phyloP scores from a whole-genome alignment of 2,888 invertebrate species.

The Dryobotodes eremita region DNA sequence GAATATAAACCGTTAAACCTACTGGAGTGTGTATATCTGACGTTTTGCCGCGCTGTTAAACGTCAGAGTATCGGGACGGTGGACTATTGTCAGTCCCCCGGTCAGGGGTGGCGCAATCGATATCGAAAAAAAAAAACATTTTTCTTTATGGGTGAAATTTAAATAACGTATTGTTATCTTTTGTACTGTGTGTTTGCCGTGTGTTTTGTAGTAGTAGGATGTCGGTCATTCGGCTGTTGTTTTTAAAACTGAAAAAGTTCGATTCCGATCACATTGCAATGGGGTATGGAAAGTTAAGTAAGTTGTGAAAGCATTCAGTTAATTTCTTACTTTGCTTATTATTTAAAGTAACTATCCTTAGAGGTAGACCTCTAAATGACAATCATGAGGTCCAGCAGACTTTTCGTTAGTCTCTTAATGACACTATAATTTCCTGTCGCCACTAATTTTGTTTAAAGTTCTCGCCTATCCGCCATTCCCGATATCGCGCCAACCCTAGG shows the following conservation, averaged over 20 bases:
- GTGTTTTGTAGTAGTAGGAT: background rate
- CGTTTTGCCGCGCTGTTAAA: slow-evolving; percentile 69
- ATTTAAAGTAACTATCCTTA: background rate
- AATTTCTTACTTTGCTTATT: background rate
- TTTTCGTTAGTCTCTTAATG: background rate
- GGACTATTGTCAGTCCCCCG: slow-evolving; percentile 62
- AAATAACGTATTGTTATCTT: background rate
- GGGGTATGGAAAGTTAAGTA: background rate
- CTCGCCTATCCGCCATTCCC: background rate
- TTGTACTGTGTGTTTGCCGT: background rate
- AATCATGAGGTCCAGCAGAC: background rate
- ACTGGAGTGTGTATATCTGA: slow-evolving; percentile 68
- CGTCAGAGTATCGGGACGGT: slow-evolving; percentile 65
- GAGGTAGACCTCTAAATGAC: background rate
- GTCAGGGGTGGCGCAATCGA: slow-evolving; percentile 37
- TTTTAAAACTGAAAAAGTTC: no score
- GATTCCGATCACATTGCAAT: no score
- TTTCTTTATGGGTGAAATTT: background rate
- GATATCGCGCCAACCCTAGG: slow-evolving; percentile 50
- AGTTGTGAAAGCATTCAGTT: background rate
- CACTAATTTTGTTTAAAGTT: slow-evolving; percentile 45
- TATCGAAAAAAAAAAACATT: background rate
- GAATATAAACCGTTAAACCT: slow-evolving; percentile 65
- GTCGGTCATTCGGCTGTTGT: background rate
- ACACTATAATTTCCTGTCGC: slow-evolving; percentile 6